Evolutionary conservation across 2,888 invertebrate species (phyloP).

Genomic region (Yponomeuta evonymella): DNA sequence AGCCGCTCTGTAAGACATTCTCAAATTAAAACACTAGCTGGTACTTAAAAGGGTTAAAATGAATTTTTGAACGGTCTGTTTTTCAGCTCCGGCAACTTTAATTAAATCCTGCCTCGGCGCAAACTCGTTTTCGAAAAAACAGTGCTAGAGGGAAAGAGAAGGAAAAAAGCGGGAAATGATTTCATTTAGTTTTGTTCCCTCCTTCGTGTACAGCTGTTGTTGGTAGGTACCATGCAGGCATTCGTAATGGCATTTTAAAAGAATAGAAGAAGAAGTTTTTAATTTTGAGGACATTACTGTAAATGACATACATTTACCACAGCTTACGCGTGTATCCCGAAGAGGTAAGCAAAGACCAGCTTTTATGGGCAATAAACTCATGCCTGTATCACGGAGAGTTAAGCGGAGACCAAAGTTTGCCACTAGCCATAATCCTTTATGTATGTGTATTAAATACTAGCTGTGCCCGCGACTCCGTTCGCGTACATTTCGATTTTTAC

Average conservation of each 20-base stretch:
- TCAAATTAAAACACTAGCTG: slow-evolving; percentile 25
- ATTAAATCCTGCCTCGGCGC: slow-evolving; percentile 54
- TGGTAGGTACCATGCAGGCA: neutral
- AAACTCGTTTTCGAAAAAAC: slow-evolving; percentile 53
- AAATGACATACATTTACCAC: too few species aligned
- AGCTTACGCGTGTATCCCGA: too few species aligned
- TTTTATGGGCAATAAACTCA: too few species aligned
- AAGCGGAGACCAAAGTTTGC: too few species aligned
- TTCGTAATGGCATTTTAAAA: neutral
- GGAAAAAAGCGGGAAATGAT: slow-evolving; percentile 24
- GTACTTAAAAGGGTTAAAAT: slow-evolving; percentile 45
- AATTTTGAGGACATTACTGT: neutral
- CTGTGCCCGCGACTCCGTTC: too few species aligned
- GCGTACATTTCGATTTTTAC: too few species aligned
- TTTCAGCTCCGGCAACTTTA: slow-evolving; percentile 50
- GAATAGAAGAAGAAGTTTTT: slow-evolving; percentile 28
- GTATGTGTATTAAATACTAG: too few species aligned
- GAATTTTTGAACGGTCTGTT: slow-evolving; percentile 52
- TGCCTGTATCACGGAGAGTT: too few species aligned
- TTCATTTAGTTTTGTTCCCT: slow-evolving; percentile 27
- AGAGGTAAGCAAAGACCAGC: too few species aligned
- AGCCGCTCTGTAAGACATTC: slow-evolving; percentile 12
- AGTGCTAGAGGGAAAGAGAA: slow-evolving; percentile 15
- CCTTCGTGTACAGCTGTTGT: slow-evolving; percentile 5
- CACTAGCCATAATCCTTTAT: too few species aligned